Evolutionary conservation across 1,140 invertebrate species (phyloP).

Genomic region (Batillaria attramentaria): DNA sequence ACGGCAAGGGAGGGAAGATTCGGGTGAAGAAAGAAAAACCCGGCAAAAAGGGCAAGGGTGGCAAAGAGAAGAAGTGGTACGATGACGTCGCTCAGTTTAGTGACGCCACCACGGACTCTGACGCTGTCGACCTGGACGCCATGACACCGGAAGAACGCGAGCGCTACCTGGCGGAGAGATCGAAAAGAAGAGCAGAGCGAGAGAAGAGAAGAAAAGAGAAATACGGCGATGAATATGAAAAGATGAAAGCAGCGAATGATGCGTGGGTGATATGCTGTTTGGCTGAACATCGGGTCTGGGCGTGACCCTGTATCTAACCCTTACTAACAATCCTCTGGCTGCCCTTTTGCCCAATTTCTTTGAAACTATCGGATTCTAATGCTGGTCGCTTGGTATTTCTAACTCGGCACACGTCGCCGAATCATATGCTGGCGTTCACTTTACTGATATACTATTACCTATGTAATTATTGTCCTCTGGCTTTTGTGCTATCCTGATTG

Average conservation of each 20-base stretch:
- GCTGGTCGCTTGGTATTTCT: too few species aligned
- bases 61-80: constrained; percentile 45
- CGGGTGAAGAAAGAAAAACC: constrained; percentile 61
- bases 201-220: constrained; percentile 66
- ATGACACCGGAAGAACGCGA: constrained; percentile 70
- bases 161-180: constrained; percentile 64
- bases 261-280: constrained; percentile 45
- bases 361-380: too few species aligned
- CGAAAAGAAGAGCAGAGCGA: constrained; percentile 58
- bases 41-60: constrained; percentile 44
- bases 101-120: constrained; percentile 65
- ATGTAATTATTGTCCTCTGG: too few species aligned
- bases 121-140: constrained; percentile 66
- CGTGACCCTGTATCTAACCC: too few species aligned
- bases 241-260: constrained; percentile 66
- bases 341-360: too few species aligned
- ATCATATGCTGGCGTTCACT: too few species aligned
- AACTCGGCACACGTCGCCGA: too few species aligned
- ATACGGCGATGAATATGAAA: constrained; percentile 71
- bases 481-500: too few species aligned
- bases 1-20: constrained; percentile 65
- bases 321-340: too few species aligned
- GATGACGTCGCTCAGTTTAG: constrained; percentile 52
- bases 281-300: too few species aligned
- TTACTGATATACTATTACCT: too few species aligned